phyloP scores from a whole-genome alignment of 2,888 invertebrate genomes.

The Drosophila melanosoma region DNA sequence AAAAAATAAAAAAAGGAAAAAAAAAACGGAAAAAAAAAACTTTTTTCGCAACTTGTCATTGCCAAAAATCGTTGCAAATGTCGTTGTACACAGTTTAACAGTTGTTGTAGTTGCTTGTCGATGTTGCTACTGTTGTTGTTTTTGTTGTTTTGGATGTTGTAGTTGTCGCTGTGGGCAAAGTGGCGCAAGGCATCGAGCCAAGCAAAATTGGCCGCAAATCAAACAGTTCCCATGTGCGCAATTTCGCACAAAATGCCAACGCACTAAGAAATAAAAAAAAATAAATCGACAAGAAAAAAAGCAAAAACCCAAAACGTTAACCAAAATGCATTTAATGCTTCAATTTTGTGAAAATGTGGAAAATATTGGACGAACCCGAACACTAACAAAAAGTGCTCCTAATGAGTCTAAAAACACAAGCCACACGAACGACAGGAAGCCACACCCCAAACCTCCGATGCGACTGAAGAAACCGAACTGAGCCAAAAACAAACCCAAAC shows the following conservation, averaged over 20 bases:
- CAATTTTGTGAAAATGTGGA: constrained; percentile 51
- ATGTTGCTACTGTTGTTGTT: constrained; percentile 16
- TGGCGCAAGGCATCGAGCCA: constrained; percentile 68
- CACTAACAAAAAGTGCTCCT: constrained; percentile 21
- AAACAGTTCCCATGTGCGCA: constrained; percentile 81
- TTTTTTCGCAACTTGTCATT: constrained; percentile 72
- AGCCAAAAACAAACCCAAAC: constrained; percentile 11
- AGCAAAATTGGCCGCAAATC: constrained; percentile 74
- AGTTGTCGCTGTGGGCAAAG: constrained; percentile 42
- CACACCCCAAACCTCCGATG: constrained; percentile 51
- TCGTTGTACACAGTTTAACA: constrained; percentile 60
- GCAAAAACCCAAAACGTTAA: constrained; percentile 21
- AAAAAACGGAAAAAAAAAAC: too few species aligned
- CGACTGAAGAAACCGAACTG: constrained; percentile 6
- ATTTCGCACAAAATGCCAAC: constrained; percentile 69
- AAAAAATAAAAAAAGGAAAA: constrained; percentile 45
- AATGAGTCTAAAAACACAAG: constrained; percentile 38
- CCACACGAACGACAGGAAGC: constrained; percentile 62
- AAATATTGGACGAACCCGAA: constrained; percentile 19
- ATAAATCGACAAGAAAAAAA: constrained; percentile 40
- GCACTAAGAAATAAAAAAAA: constrained; percentile 38
- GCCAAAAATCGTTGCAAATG: constrained; percentile 77
- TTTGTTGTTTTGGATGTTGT: constrained; percentile 19
- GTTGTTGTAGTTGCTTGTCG: constrained; percentile 34
- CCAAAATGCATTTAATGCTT: constrained; percentile 54